Evolutionary conservation across 1,140 invertebrate genomes (phyloP), one percentile per base, ranked within the genome.

Genomic region (Eumeta japonica): DNA sequence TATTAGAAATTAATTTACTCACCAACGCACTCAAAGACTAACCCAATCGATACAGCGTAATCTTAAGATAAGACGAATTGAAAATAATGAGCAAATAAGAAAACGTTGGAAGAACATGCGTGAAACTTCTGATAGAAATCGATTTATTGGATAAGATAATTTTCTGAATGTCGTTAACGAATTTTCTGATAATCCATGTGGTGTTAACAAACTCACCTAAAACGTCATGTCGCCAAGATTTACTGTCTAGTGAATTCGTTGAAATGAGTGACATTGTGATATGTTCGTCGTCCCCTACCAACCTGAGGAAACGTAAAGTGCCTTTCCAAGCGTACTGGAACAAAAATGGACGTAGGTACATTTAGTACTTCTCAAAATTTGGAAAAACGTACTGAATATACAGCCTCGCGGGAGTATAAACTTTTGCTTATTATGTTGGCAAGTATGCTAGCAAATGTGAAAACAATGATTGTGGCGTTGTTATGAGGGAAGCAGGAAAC

Each of bases 211-310:
- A 33, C 31, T 13, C 14, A 5, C 31, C 17, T 10, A 16, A 33
- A 3, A 33, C 31, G 5, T 16, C 16, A 33, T 33, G 31, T 7
- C 11, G 31, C 14, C 31, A 33, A 33, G 16, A 33, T 16, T 16
- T 33, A 33, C 15, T 33, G 31, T 16, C 31, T 16, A 16, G 31
- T 15, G 31, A 33, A 33, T 33, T 33, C 9, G 16, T 33, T 10
- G 31, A 33, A 33, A 33, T 33, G 31, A 33, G 15, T 13, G 17
- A 33, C 3, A 33, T 33, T 33, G 31, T 33, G 31, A 16, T 11
- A 33, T 33, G 12, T 33, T 33, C 31, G 16, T 11, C 3, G 11
- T 33, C 13, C 12, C 7, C 31, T 33, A 15, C 31, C 15, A 33
- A 16, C 31, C 3, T 33, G 31, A 33, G 16, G 12, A n/a, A n/a